Evolutionary conservation across 2,888 invertebrate genomes (phyloP), one percentile per base, ranked within the genome.

Genomic region (Agonopterix alstromeriana): DNA sequence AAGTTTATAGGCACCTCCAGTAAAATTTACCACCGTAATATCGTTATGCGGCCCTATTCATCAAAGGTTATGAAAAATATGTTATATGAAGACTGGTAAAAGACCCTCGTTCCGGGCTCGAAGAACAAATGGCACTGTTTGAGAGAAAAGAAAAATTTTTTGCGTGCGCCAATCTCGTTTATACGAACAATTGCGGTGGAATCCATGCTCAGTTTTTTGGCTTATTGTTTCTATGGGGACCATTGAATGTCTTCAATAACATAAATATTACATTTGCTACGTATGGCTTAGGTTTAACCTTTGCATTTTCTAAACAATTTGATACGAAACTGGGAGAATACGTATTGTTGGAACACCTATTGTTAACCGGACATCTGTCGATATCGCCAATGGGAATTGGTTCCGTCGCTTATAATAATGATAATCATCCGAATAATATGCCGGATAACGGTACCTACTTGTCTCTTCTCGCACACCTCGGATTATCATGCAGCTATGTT

Each of bases 351-450:
- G 10, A 40, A 36, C 48, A 57, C 48, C 65, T 56, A 73, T 77
- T 77, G 77, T 77, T 74, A 57, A 49, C 49, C 55, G 62, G 67
- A 70, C 77, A 77, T 78, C 76, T 80, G 80, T 61, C 73, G 66
- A 59, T 60, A 64, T 63, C 59, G 64, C 63, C 67, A 60, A 65
- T 63, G 60, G 60, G 62, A 64, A 73, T 61, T 51, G 48, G 56
- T 50, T 52, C 48, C 52, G 53, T 53, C 45, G 49, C 49, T 56
- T 57, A 50, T 49, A 49, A 5, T 38, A 38, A 38, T 38, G 10
- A 38, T 38, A 38, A 38, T 47, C 43, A 47, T 45, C 10, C 35
- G 36, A 44, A 49, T 47, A 43, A 42, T 42, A 40, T 43, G 11
- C 35, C 46, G 38, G 10, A 38, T 38, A 38, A 38, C 38, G 38